Percentiles rank a stretch among this genome's conserved stretches.
Conservation (phyloP, 2,113 vertebrate genomes). For the Poecile atricapillus region DNA sequence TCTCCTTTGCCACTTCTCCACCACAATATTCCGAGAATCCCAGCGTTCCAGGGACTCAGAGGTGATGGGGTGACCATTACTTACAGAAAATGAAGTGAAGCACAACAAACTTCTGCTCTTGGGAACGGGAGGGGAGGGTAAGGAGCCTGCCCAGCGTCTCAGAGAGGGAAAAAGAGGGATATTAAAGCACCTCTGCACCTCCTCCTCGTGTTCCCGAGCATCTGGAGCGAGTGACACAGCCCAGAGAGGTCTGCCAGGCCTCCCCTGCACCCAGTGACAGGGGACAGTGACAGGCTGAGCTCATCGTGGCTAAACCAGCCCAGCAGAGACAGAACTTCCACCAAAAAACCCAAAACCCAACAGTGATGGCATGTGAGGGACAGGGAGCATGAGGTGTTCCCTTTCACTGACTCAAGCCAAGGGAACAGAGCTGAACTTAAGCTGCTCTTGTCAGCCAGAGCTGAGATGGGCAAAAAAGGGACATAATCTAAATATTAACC, state of each 20-base stretch:
- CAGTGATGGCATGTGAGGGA: neutral
- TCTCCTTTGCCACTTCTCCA: neutral
- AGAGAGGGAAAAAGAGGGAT: neutral
- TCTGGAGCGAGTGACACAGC: neutral
- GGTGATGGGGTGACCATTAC: too few species aligned
- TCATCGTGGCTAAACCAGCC: neutral
- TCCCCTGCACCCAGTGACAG: neutral
- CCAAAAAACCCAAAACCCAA: rapidly evolving
- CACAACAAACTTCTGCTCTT: neutral
- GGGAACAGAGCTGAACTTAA: neutral
- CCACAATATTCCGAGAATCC: too few species aligned
- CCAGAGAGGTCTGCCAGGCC: neutral
- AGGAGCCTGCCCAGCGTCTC: neutral
- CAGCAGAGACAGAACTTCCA: neutral
- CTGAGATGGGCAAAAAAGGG: neutral
- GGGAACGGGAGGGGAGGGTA: neutral
- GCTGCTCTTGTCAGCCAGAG: neutral
- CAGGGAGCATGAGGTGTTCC: neutral
- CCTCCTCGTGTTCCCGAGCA: neutral
- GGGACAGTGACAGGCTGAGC: neutral
- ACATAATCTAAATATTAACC: neutral
- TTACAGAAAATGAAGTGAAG: neutral
- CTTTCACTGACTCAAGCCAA: neutral
- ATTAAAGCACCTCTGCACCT: neutral
- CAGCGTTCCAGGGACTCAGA: neutral